phyloP scores from a whole-genome alignment of 2,797 vertebrate species.

The Eulemur albifrons region DNA sequence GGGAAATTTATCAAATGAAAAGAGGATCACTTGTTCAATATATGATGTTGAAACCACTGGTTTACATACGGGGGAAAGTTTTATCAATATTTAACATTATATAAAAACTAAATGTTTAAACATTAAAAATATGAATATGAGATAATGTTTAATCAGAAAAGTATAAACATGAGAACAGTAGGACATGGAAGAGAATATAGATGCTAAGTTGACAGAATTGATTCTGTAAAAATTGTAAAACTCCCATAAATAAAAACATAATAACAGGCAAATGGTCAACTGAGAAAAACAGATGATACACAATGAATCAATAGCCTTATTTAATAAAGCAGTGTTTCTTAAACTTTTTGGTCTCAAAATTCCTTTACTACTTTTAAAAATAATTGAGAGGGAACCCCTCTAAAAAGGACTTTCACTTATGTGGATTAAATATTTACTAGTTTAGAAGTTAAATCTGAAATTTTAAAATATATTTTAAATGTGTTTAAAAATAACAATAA shows the following conservation, averaged over 20 bases:
- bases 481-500: neutral
- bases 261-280: neutral
- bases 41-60: neutral
- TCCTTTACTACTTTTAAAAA: neutral
- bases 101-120: neutral
- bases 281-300: neutral
- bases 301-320: neutral
- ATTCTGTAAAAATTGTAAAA: neutral
- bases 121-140: neutral
- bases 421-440: conserved; percentile 6
- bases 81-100: neutral
- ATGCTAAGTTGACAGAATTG: neutral
- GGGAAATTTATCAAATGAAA: neutral
- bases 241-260: neutral
- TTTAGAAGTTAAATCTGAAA: conserved; percentile 6
- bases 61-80: neutral
- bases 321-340: neutral
- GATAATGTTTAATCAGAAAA: neutral
- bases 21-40: neutral
- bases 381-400: neutral
- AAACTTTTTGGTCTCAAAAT: neutral
- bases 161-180: neutral
- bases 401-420: neutral
- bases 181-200: neutral
- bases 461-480: neutral